Conservation (phyloP, 2,888 invertebrate species). For the Hedya salicella region DNA sequence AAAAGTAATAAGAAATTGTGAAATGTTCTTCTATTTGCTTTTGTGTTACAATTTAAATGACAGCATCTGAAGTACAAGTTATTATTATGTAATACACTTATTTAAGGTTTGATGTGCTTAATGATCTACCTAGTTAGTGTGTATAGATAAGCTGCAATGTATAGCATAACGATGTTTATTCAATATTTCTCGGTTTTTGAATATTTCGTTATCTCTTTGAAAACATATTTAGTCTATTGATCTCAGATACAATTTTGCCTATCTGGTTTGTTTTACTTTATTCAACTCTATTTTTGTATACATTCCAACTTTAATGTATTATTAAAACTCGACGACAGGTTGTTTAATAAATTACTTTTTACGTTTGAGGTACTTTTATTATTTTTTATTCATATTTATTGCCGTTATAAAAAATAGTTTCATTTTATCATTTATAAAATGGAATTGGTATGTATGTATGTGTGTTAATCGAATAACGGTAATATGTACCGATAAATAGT, state of each 20-base stretch:
- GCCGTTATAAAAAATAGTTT: neutral
- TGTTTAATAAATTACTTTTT: constrained; percentile 34
- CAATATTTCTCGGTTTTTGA: constrained; percentile 28
- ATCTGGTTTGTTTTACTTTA: constrained; percentile 24
- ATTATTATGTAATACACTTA: constrained; percentile 44
- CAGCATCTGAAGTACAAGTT: constrained; percentile 72
- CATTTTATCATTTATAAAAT: neutral
- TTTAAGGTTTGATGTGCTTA: constrained; percentile 34
- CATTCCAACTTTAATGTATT: constrained; percentile 12
- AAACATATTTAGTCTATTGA: constrained; percentile 32
- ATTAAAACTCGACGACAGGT: constrained; percentile 28
- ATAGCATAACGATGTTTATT: constrained; percentile 38
- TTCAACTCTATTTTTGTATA: constrained; percentile 8
- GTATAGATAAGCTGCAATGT: constrained; percentile 30
- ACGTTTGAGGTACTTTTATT: constrained; percentile 1
- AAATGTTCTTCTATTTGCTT: neutral
- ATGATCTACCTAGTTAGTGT: constrained; percentile 17
- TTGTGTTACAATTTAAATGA: constrained; percentile 44
- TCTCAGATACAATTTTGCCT: constrained; percentile 28
- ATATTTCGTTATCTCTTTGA: constrained; percentile 1
- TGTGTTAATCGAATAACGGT: no score
- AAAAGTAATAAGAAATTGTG: neutral
- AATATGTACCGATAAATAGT: no score
- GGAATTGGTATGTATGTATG: no score
- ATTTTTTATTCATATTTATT: neutral